These are phyloP conservation scores for Falco biarmicus DNA, from an alignment of 2,797 vertebrate genomes.

Conservation along the genomic window DNA sequence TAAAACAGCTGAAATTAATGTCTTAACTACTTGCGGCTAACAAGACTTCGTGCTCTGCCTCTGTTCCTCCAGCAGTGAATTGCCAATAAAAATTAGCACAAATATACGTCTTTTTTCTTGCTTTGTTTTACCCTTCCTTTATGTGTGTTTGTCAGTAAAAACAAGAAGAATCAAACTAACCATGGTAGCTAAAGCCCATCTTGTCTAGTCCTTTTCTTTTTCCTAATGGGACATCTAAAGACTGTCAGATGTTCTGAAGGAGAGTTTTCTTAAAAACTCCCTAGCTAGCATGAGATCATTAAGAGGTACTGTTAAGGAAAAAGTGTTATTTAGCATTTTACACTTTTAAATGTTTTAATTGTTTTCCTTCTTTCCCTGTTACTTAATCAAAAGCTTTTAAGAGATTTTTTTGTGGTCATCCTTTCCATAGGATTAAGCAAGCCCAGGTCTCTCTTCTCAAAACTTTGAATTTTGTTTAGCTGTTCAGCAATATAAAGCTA, in stretches of 20 bases:
- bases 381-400: not conserved
- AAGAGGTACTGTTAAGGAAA: not conserved
- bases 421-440: not conserved
- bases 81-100: not conserved
- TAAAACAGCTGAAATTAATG: not conserved
- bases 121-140: not conserved
- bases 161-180: not conserved
- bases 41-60: accelerated
- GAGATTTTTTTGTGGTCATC: not conserved
- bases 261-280: not conserved
- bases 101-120: not conserved
- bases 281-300: not conserved
- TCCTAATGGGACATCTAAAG: not conserved
- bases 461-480: not conserved
- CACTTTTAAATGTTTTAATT: not conserved
- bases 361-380: not conserved
- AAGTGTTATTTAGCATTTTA: not conserved
- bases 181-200: not conserved
- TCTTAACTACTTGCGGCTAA: too few species aligned
- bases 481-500: not conserved
- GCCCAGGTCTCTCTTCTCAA: not conserved
- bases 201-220: not conserved
- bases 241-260: not conserved
- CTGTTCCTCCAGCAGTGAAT: not conserved
- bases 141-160: not conserved